A percentile compares a stretch with the other conserved stretches of the same genome.
Conservation (phyloP, 2,113 vertebrate species). For the Xenopus laevis region DNA sequence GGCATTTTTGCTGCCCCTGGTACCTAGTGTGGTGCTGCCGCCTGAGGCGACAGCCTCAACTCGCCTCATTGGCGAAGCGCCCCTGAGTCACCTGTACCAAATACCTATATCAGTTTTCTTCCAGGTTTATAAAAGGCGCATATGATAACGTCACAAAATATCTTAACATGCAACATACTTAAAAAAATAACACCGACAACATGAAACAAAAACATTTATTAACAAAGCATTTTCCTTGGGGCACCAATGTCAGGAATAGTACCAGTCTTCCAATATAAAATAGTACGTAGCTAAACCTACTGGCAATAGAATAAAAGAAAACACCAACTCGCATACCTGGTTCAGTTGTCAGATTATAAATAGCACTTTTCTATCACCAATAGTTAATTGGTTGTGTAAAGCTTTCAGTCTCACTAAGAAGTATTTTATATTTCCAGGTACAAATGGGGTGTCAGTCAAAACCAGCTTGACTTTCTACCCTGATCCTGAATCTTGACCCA, state of each 20-base stretch:
- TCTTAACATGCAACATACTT: too few relatives aligned
- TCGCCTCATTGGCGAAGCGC: too few relatives aligned
- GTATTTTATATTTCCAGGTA: constrained; percentile 37
- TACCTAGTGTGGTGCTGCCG: too few relatives aligned
- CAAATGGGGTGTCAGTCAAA: constrained; percentile 30
- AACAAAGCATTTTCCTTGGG: constrained; percentile 30
- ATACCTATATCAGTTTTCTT: too few relatives aligned
- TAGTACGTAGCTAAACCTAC: constrained; percentile 36
- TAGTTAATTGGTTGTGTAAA: constrained; percentile 36
- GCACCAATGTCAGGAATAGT: constrained; percentile 30
- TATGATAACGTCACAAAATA: too few relatives aligned
- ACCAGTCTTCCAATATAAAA: constrained; percentile 43
- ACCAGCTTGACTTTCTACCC: constrained; percentile 38
- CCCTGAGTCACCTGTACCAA: too few relatives aligned
- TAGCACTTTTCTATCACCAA: constrained; percentile 41
- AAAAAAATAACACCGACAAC: background rate
- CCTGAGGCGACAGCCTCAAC: too few relatives aligned
- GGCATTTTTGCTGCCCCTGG: too few relatives aligned
- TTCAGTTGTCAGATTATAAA: constrained; percentile 43
- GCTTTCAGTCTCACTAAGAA: constrained; percentile 33
- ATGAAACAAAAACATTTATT: constrained; percentile 28
- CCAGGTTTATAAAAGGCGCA: too few relatives aligned
- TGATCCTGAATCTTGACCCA: constrained; percentile 24
- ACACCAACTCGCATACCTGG: constrained; percentile 10
- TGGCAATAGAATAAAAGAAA: constrained; percentile 36